phyloP scores from a whole-genome alignment of 2,888 invertebrate genomes.

The Psylliodes chrysocephalus region DNA sequence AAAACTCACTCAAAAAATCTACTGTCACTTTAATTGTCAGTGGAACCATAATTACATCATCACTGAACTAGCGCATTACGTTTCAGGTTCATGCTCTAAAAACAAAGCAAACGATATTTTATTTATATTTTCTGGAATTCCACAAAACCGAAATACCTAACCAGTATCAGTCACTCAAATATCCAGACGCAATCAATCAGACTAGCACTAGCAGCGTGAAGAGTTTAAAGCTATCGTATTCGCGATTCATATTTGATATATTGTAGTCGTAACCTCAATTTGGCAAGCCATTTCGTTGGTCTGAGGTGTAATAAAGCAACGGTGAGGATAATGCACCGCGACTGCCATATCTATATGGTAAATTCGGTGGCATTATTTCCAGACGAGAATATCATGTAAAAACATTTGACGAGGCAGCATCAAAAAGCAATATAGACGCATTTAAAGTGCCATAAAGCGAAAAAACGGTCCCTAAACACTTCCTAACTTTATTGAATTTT shows the following conservation, averaged over 20 bases:
- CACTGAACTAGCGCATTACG: too few species aligned
- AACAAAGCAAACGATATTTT: too few species aligned
- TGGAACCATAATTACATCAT: too few species aligned
- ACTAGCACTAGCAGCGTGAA: neutral
- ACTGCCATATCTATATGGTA: conserved; percentile 22
- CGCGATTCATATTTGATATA: conserved; percentile 20
- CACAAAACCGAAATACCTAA: too few species aligned
- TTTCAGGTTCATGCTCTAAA: too few species aligned
- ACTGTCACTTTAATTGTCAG: too few species aligned
- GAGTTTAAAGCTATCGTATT: conserved; percentile 18
- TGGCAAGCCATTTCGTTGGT: conserved; percentile 14
- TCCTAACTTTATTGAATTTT: conserved; percentile 19
- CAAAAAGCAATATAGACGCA: conserved; percentile 54
- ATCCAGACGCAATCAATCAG: conserved; percentile 20
- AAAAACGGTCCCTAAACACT: conserved; percentile 24
- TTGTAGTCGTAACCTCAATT: conserved; percentile 26
- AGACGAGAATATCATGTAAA: conserved; percentile 50
- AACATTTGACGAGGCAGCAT: conserved; percentile 50
- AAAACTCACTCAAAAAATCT: too few species aligned
- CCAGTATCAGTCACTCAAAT: conserved; percentile 15
- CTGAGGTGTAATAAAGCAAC: conserved; percentile 25
- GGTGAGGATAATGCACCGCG: conserved; percentile 29
- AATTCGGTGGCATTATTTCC: conserved; percentile 45
- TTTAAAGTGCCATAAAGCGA: conserved; percentile 48
- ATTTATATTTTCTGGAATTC: too few species aligned